Base-by-base conservation (phyloP, 2,888 invertebrate genomes). In the Troides oblongomaculatus region DNA sequence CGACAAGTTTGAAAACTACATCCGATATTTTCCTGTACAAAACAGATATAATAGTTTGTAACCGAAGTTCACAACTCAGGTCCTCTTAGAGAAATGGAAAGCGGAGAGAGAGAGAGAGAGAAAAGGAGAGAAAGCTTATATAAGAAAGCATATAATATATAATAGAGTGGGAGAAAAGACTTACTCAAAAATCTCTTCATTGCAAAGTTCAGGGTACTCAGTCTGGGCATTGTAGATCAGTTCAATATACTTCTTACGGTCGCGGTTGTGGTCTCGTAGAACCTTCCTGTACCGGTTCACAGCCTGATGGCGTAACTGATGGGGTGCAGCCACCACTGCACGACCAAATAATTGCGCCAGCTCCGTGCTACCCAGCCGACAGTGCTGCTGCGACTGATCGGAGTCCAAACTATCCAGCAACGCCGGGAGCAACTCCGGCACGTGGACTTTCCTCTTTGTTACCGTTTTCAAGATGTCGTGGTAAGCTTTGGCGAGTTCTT, bases 171-270 rank as follows among this genome's bases (percentile, higher is more conserved):
- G 39, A 10, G 39, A 39, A 39, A 39, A 39, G n/a, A 25, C 77
- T 76, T 63, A 87, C 90, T 79, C 83, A 59, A 88, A 84, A 30
- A 84, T 77, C 0, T 71, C 71, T 14, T 74, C 73, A 71, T 85
- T 81, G 8, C 88, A 87, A 56, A 81, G 78, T 0, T 70, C 72
- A 0, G 76, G 72, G 59, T 75, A 82, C 0, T 76, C 78, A 18
- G 68, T 73, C 68, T 84, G 83, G 0, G 79, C 76, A 59, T 83
- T 81, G 71, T 80, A 80, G 63, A 90, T 17, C 50, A 85, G 72
- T 12, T 80, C 82, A 0, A 90, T 77, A 64, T 84, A 89, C 0
- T 77, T 76, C 0, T 72, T 72, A 0, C 74, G 74, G n/a, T 76
- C 78, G 0, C 23, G 66, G 50, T 77, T 78, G 7, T 78, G 69